These are phyloP conservation scores for Macrostomum lignano DNA, from an alignment of 1,140 invertebrate species.

Conservation along the genomic window DNA sequence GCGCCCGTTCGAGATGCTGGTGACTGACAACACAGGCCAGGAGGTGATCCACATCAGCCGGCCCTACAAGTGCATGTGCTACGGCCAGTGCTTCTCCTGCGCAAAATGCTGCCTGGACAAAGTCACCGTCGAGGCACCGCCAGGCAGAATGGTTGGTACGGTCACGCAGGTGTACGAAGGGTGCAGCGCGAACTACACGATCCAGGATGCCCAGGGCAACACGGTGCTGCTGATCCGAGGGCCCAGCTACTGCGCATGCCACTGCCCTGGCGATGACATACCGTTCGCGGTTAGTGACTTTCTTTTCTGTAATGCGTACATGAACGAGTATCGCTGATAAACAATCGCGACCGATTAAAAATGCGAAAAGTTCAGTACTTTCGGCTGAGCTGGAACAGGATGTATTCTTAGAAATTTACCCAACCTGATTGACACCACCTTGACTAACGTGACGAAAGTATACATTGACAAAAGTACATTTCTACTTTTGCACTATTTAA, in stretches of 20 bases:
- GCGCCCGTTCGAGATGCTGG: slow-evolving; percentile 54
- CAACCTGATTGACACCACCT: too few species aligned
- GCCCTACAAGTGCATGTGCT: slow-evolving; percentile 44
- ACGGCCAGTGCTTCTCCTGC: slow-evolving; percentile 15
- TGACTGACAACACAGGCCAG: slow-evolving; percentile 44
- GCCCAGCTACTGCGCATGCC: neutral
- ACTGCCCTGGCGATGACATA: slow-evolving; percentile 2
- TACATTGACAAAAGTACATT: too few species aligned
- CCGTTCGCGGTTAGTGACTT: neutral
- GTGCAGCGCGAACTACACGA: neutral
- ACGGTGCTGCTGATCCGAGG: neutral
- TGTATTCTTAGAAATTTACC: too few species aligned
- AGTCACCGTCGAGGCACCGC: slow-evolving; percentile 8
- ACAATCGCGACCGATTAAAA: too few species aligned
- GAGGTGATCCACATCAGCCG: slow-evolving; percentile 47
- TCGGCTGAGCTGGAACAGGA: too few species aligned
- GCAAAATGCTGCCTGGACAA: slow-evolving; percentile 6
- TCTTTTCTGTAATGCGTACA: too few species aligned
- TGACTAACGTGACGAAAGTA: too few species aligned
- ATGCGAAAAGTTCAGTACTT: too few species aligned
- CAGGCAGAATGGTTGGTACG: slow-evolving; percentile 7
- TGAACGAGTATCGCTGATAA: too few species aligned
- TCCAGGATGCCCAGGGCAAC: neutral
- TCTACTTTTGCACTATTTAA: too few species aligned
- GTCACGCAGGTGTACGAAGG: slow-evolving; percentile 7